phyloP scores from a whole-genome alignment of 2,113 vertebrate genomes.

The Crotalus tigris region DNA sequence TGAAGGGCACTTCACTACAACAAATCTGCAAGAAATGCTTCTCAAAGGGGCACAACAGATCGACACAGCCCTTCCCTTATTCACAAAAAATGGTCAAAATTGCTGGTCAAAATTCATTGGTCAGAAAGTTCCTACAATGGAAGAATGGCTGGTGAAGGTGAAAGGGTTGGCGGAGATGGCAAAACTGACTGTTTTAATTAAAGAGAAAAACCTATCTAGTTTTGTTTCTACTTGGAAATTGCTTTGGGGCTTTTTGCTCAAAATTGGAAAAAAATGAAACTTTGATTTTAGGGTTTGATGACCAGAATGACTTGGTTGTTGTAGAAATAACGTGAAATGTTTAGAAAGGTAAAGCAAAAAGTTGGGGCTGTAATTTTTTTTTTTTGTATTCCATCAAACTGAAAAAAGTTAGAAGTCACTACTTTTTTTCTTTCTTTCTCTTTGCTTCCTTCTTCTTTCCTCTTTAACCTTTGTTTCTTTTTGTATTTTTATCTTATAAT shows the following conservation, averaged over 20 bases:
- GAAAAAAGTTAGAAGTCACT: neutral
- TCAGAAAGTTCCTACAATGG: neutral
- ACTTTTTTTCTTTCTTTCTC: neutral
- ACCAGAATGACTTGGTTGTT: neutral
- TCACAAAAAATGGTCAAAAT: neutral
- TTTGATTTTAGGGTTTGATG: neutral
- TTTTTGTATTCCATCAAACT: neutral
- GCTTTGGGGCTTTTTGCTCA: neutral
- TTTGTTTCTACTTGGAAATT: neutral
- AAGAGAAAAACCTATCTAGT: neutral
- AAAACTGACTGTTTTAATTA: neutral
- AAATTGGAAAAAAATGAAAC: neutral
- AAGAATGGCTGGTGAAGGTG: neutral
- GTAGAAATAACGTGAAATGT: neutral
- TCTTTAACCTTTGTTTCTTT: neutral
- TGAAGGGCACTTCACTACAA: neutral
- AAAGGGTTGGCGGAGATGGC: neutral
- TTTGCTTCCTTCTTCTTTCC: too few relatives aligned
- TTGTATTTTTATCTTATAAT: neutral
- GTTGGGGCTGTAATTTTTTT: neutral
- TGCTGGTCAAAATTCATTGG: conserved; percentile 10
- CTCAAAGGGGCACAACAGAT: neutral
- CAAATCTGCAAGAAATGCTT: neutral
- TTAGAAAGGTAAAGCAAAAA: neutral
- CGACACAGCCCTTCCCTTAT: neutral